phyloP scores from a whole-genome alignment of 2,888 invertebrate species.

The Sinopyrophorus schimmeli region DNA sequence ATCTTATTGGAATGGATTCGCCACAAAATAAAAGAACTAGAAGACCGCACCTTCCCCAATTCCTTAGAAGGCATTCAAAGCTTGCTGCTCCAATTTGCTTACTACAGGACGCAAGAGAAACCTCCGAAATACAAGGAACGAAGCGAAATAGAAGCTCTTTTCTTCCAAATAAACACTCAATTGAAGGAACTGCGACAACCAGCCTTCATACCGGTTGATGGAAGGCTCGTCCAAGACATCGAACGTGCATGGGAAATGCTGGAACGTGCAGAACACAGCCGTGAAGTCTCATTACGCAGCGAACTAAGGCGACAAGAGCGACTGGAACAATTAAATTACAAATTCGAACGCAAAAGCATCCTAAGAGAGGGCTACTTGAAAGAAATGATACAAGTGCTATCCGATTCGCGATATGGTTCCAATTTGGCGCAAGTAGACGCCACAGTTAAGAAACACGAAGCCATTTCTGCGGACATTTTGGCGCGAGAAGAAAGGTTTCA shows the following conservation, averaged over 20 bases:
- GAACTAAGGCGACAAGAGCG: conserved; percentile 91
- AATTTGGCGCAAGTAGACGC: conserved; percentile 94
- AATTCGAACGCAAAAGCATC: conserved; percentile 94
- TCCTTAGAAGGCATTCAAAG: conserved; percentile 93
- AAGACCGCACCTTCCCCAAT: conserved; percentile 90
- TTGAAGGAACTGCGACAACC: conserved; percentile 92
- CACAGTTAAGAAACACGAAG: conserved; percentile 97
- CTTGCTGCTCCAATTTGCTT: conserved; percentile 86
- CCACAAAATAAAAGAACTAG: conserved; percentile 77
- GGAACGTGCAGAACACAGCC: conserved; percentile 90
- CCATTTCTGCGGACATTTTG: conserved; percentile 94
- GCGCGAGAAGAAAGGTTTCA: conserved; percentile 93
- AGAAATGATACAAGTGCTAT: conserved; percentile 96
- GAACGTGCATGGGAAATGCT: conserved; percentile 93
- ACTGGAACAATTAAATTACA: conserved; percentile 91
- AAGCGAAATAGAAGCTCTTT: conserved; percentile 95
- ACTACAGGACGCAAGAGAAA: conserved; percentile 95
- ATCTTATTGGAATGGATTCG: conserved; percentile 93
- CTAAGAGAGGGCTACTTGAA: conserved; percentile 93
- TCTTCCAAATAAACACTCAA: conserved; percentile 95
- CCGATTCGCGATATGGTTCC: conserved; percentile 88
- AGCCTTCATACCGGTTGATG: conserved; percentile 82
- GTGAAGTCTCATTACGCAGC: conserved; percentile 89
- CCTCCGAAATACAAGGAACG: conserved; percentile 97
- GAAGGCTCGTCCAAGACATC: conserved; percentile 91